These are phyloP conservation scores for Pseudomyrmex concolor DNA, from an alignment of 1,140 invertebrate species.

Conservation along the genomic window DNA sequence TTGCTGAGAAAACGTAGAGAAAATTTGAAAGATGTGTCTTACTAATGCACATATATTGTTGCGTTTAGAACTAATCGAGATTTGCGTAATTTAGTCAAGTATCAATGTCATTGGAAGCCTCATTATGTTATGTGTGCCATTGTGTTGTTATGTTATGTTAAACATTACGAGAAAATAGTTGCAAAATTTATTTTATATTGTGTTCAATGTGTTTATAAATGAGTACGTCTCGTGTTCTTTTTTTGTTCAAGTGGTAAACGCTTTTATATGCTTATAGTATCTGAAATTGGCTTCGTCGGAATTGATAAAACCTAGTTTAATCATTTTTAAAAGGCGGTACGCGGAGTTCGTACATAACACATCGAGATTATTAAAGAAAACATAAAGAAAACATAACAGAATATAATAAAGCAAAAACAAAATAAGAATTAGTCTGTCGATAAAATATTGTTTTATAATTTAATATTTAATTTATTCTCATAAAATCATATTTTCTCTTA, in stretches of 20 bases:
- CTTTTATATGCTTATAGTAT: constrained; percentile 59
- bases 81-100: constrained; percentile 21
- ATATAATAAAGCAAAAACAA: neutral
- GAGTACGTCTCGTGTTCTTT: constrained; percentile 15
- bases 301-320: constrained; percentile 24
- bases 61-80: constrained; percentile 28
- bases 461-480: constrained; percentile 22
- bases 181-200: constrained; percentile 28
- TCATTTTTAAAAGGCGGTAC: constrained; percentile 30
- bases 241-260: constrained; percentile 28
- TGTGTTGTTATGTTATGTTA: constrained; percentile 48
- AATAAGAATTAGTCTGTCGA: constrained; percentile 11
- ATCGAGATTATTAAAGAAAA: neutral
- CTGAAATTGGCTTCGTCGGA: constrained; percentile 48
- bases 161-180: constrained; percentile 33
- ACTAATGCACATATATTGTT: constrained; percentile 34
- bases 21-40: constrained; percentile 22
- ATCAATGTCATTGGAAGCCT: constrained; percentile 33
- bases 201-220: constrained; percentile 36
- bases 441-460: neutral
- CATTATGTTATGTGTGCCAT: constrained; percentile 47
- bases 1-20: constrained; percentile 27
- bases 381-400: neutral
- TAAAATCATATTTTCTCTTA: constrained; percentile 3
- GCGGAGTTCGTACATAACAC: constrained; percentile 34